Percentiles rank a stretch among this genome's conserved stretches.
Evolutionary conservation across 2,113 vertebrate genomes (phyloP).

Genomic region (Galemys pyrenaicus): DNA sequence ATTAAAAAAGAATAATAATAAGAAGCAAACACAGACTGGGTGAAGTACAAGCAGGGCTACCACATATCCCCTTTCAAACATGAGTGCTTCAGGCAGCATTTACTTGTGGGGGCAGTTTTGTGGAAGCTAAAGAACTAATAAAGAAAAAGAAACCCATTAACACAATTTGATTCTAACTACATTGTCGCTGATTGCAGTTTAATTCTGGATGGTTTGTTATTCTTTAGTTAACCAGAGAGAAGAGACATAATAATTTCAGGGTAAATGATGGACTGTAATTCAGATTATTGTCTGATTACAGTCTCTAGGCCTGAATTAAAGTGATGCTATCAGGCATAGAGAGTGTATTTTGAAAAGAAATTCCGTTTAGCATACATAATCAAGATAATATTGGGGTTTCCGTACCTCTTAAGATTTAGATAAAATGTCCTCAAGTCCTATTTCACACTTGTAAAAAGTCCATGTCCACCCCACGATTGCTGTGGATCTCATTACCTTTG

Average conservation of each 20-base stretch:
- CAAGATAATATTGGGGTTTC: background rate
- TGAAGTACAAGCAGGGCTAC: background rate
- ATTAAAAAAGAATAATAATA: too few relatives aligned
- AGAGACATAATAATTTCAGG: slow-evolving; percentile 16
- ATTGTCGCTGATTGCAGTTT: slow-evolving; percentile 29
- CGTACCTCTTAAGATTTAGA: background rate
- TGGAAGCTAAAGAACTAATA: slow-evolving; percentile 55
- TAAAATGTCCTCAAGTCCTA: background rate
- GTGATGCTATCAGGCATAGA: background rate
- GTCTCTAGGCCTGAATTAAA: slow-evolving; percentile 45
- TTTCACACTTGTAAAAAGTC: background rate
- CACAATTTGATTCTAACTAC: slow-evolving; percentile 50
- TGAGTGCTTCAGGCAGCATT: slow-evolving; percentile 22
- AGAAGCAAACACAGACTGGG: background rate
- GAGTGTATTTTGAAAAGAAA: background rate
- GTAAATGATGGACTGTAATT: slow-evolving; percentile 47
- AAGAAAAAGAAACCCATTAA: slow-evolving; percentile 68
- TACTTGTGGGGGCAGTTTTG: slow-evolving; percentile 36
- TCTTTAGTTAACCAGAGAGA: slow-evolving; percentile 61
- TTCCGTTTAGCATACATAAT: background rate
- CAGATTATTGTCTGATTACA: slow-evolving; percentile 46
- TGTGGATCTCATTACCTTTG: background rate
- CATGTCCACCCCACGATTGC: background rate
- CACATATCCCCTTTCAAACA: background rate
- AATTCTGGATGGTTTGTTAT: slow-evolving; percentile 53